Evolutionary conservation across 2,888 invertebrate genomes (phyloP), one percentile per base, ranked within the genome.

Genomic region (Aethes cnicana): DNA sequence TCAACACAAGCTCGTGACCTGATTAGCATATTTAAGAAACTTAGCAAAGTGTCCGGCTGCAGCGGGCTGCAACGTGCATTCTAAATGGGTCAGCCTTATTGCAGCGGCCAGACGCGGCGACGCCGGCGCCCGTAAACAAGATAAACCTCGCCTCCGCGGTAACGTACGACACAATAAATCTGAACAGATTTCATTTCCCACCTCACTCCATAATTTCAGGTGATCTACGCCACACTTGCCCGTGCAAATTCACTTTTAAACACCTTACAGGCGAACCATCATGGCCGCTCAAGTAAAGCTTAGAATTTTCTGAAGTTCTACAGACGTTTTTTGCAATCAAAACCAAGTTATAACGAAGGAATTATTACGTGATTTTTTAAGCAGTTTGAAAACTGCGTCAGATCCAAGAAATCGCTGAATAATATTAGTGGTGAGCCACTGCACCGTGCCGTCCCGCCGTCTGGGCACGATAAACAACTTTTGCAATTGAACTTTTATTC

Each of bases 401-500:
- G 23, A 21, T 12, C 16, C 11, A 11, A 11, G 20, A 5, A 33
- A 35, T 12, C n/a, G 23, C 2, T 16, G 16, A 23, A 37, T 20
- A 57, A 54, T 54, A 47, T 53, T 49, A 55, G 41, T 56, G 59
- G 61, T 49, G 56, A 53, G 62, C 57, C 59, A 68, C 61, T 63
- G 61, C 63, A 64, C 65, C 60, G 63, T 64, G 72, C 68, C 70
- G 72, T 64, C 71, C 57, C 65, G 68, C 67, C 74, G 78, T 80
- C 79, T 80, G 77, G 72, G 70, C 71, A 77, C 75, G 80, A 74
- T 77, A 82, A 79, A 79, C 76, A 84, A 86, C 80, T 85, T 87
- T 83, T 57, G 77, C 84, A 86, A 84, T 87, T 85, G 85, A 85
- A 87, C 80, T 86, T 84, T 83, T 84, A 84, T 84, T 77, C 70